phyloP scores from a whole-genome alignment of 1,140 invertebrate genomes.

The Luehdorfia chinensis region DNA sequence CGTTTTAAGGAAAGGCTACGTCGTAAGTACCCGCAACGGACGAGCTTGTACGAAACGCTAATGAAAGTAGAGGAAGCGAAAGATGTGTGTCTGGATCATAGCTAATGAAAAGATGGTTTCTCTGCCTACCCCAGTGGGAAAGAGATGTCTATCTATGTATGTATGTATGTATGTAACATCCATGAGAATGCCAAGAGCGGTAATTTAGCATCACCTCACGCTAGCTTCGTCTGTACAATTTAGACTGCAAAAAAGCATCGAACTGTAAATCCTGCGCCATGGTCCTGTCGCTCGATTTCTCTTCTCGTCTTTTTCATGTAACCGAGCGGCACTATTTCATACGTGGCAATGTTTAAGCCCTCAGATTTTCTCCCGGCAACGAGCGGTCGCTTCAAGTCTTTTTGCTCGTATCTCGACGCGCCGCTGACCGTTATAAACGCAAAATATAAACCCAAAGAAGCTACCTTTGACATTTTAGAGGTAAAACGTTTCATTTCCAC shows the following conservation, averaged over 20 bases:
- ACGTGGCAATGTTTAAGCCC: constrained; percentile 73
- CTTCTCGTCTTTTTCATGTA: constrained; percentile 75
- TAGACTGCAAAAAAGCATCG: constrained; percentile 68
- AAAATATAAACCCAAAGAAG: constrained; percentile 75
- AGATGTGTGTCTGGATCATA: too few relatives aligned
- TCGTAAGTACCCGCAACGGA: too few relatives aligned
- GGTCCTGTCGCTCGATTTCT: constrained; percentile 73
- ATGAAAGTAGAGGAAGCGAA: too few relatives aligned
- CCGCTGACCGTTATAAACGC: constrained; percentile 72
- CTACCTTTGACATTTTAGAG: constrained; percentile 73
- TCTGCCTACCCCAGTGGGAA: too few relatives aligned
- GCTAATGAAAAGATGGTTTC: too few relatives aligned
- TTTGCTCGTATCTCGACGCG: constrained; percentile 64
- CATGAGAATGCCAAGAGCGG: too few relatives aligned
- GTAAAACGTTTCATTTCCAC: constrained; percentile 68
- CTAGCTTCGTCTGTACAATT: too few relatives aligned
- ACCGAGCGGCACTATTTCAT: constrained; percentile 72
- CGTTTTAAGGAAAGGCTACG: too few relatives aligned
- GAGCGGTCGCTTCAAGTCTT: constrained; percentile 54
- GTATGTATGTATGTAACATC: too few relatives aligned
- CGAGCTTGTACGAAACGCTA: too few relatives aligned
- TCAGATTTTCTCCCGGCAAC: constrained; percentile 70
- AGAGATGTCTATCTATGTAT: too few relatives aligned
- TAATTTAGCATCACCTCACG: too few relatives aligned
- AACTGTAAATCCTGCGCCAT: constrained; percentile 59